Base-by-base conservation (phyloP, 2,797 vertebrate genomes). In the Sebastes flavidus region DNA sequence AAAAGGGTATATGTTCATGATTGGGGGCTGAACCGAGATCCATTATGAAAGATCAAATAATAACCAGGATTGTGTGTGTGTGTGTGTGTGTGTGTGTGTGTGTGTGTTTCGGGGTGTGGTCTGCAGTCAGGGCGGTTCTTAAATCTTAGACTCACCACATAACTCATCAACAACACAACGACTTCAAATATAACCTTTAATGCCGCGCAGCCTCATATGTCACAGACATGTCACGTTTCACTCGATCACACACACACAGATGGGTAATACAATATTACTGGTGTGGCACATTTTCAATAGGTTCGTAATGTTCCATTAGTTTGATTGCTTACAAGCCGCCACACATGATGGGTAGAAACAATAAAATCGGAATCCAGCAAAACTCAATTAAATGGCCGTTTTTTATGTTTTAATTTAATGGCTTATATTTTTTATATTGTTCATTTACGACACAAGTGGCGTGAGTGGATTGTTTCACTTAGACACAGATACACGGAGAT, bases 261-360 rank as follows among this genome's bases (percentile, higher is more conserved):
- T 87, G 84, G 89, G 61, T 81, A 68, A 81, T 24, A 66, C 87
- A 80, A 60, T 89, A 75, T 89, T 72, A 86, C 77, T 82, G 8
- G 42, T 68, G 73, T 79, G 87, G 81, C 86, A 85, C 84, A 88
- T 92, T 93, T 91, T 88, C 86, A 94, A 95, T 92, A 77, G 90
- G 84, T 81, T 90, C 22, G 81, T 90, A 92, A 93, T 90, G 91
- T 94, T 93, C 94, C 93, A 95, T 95, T 95, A 94, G 92, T 92
- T 92, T 94, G 94, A 95, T 95, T 94, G 92, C 93, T 91, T 90
- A 84, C 88, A 86, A 88, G 69, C 75, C 65, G 83, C 81, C 89
- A 87, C 85, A 86, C 88, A 82, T 83, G 82, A 89, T 65, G 78
- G 85, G 77, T 77, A 73, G 86, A 84, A 84, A 93, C 90, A 87